Base-by-base conservation (phyloP, 2,113 vertebrate species). In the Rafetus swinhoei region DNA sequence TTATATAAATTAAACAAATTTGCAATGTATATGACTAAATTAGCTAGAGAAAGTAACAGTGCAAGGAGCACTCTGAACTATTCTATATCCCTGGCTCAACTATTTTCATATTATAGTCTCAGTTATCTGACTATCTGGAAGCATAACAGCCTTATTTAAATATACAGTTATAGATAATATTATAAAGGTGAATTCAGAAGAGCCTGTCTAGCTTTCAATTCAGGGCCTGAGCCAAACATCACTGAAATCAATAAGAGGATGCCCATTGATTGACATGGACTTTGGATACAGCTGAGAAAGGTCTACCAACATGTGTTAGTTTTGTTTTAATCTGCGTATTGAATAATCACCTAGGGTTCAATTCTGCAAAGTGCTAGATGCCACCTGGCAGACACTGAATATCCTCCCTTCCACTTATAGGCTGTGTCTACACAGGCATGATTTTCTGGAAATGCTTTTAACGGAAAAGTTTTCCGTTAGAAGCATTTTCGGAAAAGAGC, bases 341-440 rank as follows among this genome's bases (percentile, higher is more conserved):
- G 81, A 52, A 83, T 87, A 80, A 89, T 54, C 81, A 65, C 85
- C 82, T 94, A 94, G 94, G 92, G 80, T 88, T 84, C 59, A 82
- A 74, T 56, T 81, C 76, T 95, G 88, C 79, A 91, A 90, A 90
- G 94, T 94, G 88, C 92, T 94, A 96, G 92, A 94, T 95, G 93
- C 79, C 96, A 60, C 1, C 1, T 91, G 77, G 81, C 81, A 93
- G 79, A 94, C 91, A 84, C 86, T 95, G 94, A 93, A 90, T 91
- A 92, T 93, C 92, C 91, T 95, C 92, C 93, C 53, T 74, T 54
- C 93, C 92, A 95, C 93, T 97, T 45, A 45, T 39, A 39, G 39
- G 39, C n/a, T n/a, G n/a, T n/a, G n/a, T n/a, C 39, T 39, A 39
- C 39, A 39, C 39, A 4, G 39, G 39, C 39, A 39, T 39, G 39